Evolutionary conservation across 2,888 invertebrate species (phyloP), one percentile per base, ranked within the genome.

Genomic region (Eupithecia tripunctaria): DNA sequence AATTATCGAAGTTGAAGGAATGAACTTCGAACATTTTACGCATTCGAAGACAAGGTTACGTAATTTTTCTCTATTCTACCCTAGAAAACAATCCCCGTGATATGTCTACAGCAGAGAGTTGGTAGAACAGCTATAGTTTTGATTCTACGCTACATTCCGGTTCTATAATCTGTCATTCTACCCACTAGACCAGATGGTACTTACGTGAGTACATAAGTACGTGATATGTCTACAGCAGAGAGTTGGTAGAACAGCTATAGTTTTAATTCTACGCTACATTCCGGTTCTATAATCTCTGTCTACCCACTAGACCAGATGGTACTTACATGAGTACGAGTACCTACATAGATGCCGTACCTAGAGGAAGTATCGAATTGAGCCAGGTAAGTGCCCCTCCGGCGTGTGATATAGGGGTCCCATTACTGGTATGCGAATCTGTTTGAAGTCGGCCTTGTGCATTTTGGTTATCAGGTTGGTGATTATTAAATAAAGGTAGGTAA

Each of bases 361-460:
- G 82, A 88, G 90, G 90, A 90, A 85, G 89, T 85, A 80, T 85
- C 87, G 75, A 89, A 86, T 90, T 90, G 85, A 87, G 72, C 74
- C 87, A 89, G 89, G 89, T 89, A 86, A 84, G 85, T 80, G 78
- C 86, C 86, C 86, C 88, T 81, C 81, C 60, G 68, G 76, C 88
- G 89, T 87, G 87, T 75, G 87, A 87, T 85, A 68, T 41, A 77
- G 70, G 67, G 75, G 60, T 67, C 73, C 72, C 67, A 68, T 70
- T 70, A 67, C 66, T 27, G 76, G 47, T 71, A 79, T 77, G 78
- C 79, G 76, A 75, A 79, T 77, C 77, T 71, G 76, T 76, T 74
- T 59, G 56, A 36, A 2, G 18, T 36, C 21, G 64, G 21, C 64
- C 64, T 64, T 64, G 64, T 7, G n/a, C 25, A 64, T 36, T 64